Base-by-base conservation (phyloP, 2,888 invertebrate species). In the Scrobipalpa costella region DNA sequence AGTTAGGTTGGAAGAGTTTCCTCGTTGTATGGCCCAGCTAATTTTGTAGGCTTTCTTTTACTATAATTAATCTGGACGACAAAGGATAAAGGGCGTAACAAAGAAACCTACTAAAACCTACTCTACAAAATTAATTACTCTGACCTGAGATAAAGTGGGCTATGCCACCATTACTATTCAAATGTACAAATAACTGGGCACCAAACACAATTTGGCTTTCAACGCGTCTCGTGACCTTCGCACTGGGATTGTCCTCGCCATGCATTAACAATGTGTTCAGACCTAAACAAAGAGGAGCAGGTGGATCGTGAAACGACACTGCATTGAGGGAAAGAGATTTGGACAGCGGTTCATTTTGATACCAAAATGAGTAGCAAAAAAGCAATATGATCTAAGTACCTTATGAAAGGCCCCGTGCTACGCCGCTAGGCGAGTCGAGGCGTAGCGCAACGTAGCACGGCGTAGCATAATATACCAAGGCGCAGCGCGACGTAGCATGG, bases 201-300 rank as follows among this genome's bases (percentile, higher is more conserved):
- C 19, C 27, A 8, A 34, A 60, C 59, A 60, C 49, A 60, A 49
- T 60, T 65, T 27, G 59, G 62, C 63, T 63, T 63, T 64, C 58
- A 63, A 50, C 38, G 40, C 40, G 55, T 61, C 55, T 61, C 64
- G 67, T 70, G 74, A 73, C 69, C 71, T 73, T 72, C 68, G 67
- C 65, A 61, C 69, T 34, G 49, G 61, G 61, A 61, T 61, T 61
- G 73, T 71, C 38, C 38, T 50, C 33, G 36, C 19, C 59, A 52
- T 57, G 74, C 81, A 84, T 83, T 85, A 82, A 83, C 83, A 84
- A 85, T 85, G 80, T 81, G 79, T 81, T 80, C 77, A 72, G 69
- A 66, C 81, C 83, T 82, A 81, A 85, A 86, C 84, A 89, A 88
- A 85, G 83, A 79, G 77, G 77, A 73, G 76, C 85, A 86, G 85